These are phyloP conservation scores for Cyclargus thomasi DNA, from an alignment of 1,140 invertebrate species.

Conservation along the genomic window DNA sequence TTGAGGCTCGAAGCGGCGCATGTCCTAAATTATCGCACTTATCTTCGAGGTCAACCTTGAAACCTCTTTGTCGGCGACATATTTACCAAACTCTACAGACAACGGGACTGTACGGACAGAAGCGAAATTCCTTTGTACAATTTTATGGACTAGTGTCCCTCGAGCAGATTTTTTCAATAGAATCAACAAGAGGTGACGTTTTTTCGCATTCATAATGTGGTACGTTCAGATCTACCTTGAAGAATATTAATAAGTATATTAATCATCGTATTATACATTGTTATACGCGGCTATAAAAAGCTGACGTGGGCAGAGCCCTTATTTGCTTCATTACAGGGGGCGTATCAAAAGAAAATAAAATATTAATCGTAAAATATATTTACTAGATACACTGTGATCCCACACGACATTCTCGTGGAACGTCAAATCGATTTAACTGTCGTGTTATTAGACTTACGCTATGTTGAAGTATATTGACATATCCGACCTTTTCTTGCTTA, in stretches of 20 bases:
- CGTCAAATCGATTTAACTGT: background rate
- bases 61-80: slow-evolving; percentile 54
- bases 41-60: slow-evolving; percentile 67
- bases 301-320: background rate
- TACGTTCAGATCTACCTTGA: background rate
- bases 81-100: slow-evolving; percentile 48
- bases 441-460: no score
- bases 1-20: slow-evolving; percentile 35
- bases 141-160: background rate
- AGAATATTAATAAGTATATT: background rate
- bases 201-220: no score
- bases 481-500: background rate
- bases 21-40: slow-evolving; percentile 59
- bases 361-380: background rate
- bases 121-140: background rate
- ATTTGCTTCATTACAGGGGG: background rate
- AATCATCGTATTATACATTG: background rate
- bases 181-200: no score
- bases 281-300: background rate
- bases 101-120: slow-evolving; percentile 25
- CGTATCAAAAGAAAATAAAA: background rate
- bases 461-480: background rate
- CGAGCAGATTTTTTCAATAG: no score
- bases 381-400: slow-evolving; percentile 8
- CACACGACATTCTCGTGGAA: background rate